Conservation (phyloP, 2,113 vertebrate genomes). For the Megaceryle maxima region DNA sequence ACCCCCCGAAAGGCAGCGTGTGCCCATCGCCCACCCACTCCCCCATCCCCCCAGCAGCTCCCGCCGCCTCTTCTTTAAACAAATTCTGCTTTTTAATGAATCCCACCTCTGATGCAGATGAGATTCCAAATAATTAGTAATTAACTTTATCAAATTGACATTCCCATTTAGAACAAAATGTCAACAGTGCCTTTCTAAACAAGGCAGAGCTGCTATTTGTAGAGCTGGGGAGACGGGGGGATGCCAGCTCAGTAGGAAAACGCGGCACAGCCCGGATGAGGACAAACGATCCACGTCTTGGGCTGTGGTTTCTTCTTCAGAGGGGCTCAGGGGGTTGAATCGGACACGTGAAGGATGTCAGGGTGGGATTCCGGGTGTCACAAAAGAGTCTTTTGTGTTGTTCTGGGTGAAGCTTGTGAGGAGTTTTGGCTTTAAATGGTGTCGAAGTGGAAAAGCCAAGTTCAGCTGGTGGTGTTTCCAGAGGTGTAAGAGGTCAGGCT, state of each 20-base stretch:
- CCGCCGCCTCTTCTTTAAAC: background rate
- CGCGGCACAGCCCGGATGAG: background rate
- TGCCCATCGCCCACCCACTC: background rate
- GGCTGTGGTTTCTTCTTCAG: rapidly evolving
- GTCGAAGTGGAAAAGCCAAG: background rate
- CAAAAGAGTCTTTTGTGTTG: background rate
- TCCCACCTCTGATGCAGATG: background rate
- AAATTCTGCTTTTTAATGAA: background rate
- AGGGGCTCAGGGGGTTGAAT: too few species aligned
- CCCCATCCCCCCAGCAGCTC: background rate
- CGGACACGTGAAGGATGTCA: background rate
- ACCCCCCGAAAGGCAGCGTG: rapidly evolving
- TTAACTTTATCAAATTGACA: slow-evolving; percentile 33
- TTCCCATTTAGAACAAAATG: background rate
- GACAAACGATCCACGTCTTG: rapidly evolving
- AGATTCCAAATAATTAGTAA: slow-evolving; percentile 33
- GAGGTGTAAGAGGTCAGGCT: background rate
- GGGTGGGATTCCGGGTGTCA: background rate
- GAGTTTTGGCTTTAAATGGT: background rate
- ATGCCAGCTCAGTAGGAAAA: background rate
- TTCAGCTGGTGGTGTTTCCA: background rate
- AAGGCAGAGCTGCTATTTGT: slow-evolving; percentile 5
- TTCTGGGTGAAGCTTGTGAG: background rate
- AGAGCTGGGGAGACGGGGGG: background rate
- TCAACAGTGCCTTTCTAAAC: slow-evolving; percentile 7